Conservation (phyloP, 2,888 invertebrate genomes). For the Eueremaeus valkanovi region DNA sequence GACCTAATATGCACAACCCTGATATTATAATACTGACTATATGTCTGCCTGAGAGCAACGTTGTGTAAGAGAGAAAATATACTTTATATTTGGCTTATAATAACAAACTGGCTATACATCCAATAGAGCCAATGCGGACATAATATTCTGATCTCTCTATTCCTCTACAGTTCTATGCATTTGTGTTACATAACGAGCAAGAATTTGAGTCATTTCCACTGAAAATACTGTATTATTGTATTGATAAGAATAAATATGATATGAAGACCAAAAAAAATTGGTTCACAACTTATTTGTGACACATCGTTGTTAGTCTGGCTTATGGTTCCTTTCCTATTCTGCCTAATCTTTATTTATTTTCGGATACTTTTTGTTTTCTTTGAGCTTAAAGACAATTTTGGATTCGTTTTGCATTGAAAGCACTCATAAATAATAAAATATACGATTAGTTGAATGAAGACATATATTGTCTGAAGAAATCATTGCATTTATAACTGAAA, state of each 20-base stretch:
- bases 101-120: too few species aligned
- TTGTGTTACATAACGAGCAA: too few species aligned
- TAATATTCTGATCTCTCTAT: too few species aligned
- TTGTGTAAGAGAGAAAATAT: neutral
- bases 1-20: too few species aligned
- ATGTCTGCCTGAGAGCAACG: conserved; percentile 13
- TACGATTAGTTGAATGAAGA: neutral
- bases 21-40: too few species aligned
- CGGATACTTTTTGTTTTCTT: neutral
- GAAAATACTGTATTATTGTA: too few species aligned
- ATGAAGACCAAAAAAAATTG: neutral
- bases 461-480: neutral
- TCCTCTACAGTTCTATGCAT: too few species aligned
- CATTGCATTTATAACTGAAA: too few species aligned
- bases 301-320: neutral
- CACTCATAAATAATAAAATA: neutral
- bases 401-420: neutral
- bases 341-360: neutral
- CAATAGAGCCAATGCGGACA: too few species aligned
- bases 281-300: neutral
- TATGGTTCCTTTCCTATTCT: neutral
- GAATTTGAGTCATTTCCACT: neutral
- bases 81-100: conserved; percentile 6
- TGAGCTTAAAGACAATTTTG: neutral
- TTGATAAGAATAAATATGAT: conserved; percentile 6